A percentile compares a stretch with the other conserved stretches of the same genome.
Evolutionary conservation across 2,888 invertebrate genomes (phyloP).

Genomic region (Strigamia transsilvanica): DNA sequence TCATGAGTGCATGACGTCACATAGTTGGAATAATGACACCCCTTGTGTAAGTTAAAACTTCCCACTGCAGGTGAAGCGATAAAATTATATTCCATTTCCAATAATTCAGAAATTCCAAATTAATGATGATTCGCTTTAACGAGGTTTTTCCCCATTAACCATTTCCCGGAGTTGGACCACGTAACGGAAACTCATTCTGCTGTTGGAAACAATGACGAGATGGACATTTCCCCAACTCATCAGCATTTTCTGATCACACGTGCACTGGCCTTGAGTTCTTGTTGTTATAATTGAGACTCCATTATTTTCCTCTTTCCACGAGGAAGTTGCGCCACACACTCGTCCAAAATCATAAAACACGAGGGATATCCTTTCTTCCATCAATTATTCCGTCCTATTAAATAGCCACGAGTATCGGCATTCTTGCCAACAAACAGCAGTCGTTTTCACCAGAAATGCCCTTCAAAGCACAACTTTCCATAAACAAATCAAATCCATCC

Average conservation of each 20-base stretch:
- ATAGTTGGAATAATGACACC: not conserved
- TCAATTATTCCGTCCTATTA: constrained; percentile 42
- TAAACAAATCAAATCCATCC: not conserved
- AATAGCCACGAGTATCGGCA: constrained; percentile 27
- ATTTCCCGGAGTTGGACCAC: constrained; percentile 7
- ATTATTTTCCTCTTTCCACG: constrained; percentile 25
- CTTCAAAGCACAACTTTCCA: not conserved
- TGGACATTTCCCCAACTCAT: constrained; percentile 41
- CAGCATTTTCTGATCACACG: constrained; percentile 13
- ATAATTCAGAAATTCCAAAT: not conserved
- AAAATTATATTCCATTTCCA: not conserved
- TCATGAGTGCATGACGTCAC: constrained; percentile 9
- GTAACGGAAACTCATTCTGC: constrained; percentile 1
- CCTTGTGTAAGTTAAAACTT: not conserved
- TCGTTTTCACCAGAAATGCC: constrained; percentile 9
- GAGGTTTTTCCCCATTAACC: constrained; percentile 5
- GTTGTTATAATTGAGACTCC: constrained; percentile 32
- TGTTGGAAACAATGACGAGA: constrained; percentile 11
- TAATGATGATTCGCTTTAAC: not conserved
- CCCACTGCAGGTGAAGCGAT: not conserved
- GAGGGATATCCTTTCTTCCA: constrained; percentile 39
- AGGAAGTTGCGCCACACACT: constrained; percentile 35
- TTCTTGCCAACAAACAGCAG: not conserved
- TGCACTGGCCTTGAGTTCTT: constrained; percentile 22
- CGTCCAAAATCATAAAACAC: constrained; percentile 28